Base-by-base conservation (phyloP, 2,113 vertebrate genomes). In the Cyprinus carpio region DNA sequence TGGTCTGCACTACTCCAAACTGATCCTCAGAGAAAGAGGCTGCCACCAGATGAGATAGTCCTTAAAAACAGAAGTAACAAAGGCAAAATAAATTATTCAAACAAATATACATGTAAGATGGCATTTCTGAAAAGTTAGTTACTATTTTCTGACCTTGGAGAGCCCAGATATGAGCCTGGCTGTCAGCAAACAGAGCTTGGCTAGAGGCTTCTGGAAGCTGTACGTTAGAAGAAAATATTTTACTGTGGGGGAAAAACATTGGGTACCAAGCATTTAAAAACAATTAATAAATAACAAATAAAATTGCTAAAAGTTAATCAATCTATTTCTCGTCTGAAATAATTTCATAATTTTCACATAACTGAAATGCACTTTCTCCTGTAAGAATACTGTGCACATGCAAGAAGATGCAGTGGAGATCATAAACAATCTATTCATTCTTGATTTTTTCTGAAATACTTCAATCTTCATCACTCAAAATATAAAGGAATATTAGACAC, bases 141-240 rank as follows among this genome's bases (percentile, higher is more conserved):
- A 77, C 29, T 46, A 54, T 81, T 31, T 12, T 83, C 94, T 93
- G 91, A 99, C 98, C 98, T 97, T 99, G 97, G 86, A 99, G 92
- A 83, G 97, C 97, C 98, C 98, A 99, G 90, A 99, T 99, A 89
- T 99, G 98, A 91, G 96, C 96, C 89, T 99, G 98, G 77, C 97
- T 94, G 90, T 99, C 97, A 81, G 96, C 95, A 90, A 99, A 99
- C 20, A 98, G 93, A 80, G 96, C 97, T 67, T 99, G 96, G 92
- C 97, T 98, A 12, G 97, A 99, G 4, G 98, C 95, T 88, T 99
- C 98, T n/a, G 98, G 96, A 81, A 98, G 96, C 98, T 99, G 92
- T 10, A 54, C 49, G 54, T 20, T 6, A 23, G 27, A 76, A 31
- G 2, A 29, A 29, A 76, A 4, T 31, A 67, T 18, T 15, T 76